Conservation (phyloP, 1,140 invertebrate species). For the Philotrypesis tridentata region DNA sequence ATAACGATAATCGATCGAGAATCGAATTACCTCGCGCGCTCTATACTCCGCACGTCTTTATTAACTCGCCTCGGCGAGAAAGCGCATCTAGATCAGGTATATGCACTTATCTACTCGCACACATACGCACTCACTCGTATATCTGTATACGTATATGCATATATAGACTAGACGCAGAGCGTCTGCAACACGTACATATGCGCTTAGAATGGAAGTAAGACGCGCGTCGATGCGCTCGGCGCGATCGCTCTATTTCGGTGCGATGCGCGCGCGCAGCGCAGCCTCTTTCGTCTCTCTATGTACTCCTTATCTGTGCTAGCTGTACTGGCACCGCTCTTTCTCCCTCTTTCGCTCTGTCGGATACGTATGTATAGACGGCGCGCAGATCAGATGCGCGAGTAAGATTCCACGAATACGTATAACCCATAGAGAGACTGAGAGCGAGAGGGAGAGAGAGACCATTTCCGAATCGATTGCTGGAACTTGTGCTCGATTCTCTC, state of each 20-base stretch:
- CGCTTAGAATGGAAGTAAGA: too few relatives aligned
- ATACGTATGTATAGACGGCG: background rate
- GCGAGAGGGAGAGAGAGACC: background rate
- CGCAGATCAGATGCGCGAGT: background rate
- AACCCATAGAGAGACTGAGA: too few relatives aligned
- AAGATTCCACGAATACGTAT: background rate
- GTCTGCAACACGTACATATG: too few relatives aligned
- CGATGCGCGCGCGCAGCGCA: background rate
- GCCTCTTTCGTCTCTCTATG: background rate
- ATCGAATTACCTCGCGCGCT: background rate
- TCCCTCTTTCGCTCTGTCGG: too few relatives aligned
- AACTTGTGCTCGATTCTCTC: background rate
- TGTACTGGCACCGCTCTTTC: too few relatives aligned
- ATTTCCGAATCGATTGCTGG: background rate
- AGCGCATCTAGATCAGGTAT: background rate
- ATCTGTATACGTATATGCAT: too few relatives aligned
- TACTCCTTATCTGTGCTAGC: too few relatives aligned
- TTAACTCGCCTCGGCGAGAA: background rate
- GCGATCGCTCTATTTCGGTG: background rate
- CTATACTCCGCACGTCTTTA: constrained; percentile 2
- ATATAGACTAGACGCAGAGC: too few relatives aligned
- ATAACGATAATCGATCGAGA: constrained; percentile 18
- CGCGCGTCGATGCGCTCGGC: background rate
- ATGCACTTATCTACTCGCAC: too few relatives aligned
- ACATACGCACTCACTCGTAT: too few relatives aligned